Conservation (phyloP, 2,888 invertebrate species). For the Pandemis heparana region DNA sequence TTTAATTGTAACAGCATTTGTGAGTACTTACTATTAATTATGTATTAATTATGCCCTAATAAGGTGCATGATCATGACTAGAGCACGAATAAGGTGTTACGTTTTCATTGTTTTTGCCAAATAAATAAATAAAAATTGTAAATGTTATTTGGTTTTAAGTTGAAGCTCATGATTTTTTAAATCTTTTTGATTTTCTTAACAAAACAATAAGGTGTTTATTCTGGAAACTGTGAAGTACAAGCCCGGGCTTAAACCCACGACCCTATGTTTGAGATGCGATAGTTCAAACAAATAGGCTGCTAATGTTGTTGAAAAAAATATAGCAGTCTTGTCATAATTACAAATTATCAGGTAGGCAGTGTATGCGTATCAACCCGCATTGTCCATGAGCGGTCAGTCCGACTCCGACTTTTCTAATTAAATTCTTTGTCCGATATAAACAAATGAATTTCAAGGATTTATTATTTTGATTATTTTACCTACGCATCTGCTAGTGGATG, state of each 20-base stretch:
- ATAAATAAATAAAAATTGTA: no score
- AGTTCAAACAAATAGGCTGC: no score
- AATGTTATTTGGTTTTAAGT: no score
- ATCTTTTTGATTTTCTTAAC: background rate
- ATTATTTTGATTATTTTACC: background rate
- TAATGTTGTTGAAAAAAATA: background rate
- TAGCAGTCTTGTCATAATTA: background rate
- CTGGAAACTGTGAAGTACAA: background rate
- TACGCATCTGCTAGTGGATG: background rate
- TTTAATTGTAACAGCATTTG: no score
- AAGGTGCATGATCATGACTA: no score
- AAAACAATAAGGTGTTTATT: no score
- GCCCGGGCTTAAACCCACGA: background rate
- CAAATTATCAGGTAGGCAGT: constrained; percentile 5
- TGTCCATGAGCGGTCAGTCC: constrained; percentile 4
- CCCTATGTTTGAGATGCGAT: no score
- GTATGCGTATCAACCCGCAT: constrained; percentile 5
- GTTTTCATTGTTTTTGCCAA: no score
- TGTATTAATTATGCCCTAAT: no score
- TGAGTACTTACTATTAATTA: no score
- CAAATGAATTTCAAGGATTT: constrained; percentile 30
- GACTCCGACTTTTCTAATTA: constrained; percentile 32
- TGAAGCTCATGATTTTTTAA: background rate
- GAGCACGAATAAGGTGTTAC: no score
- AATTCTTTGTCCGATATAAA: constrained; percentile 30